These are phyloP conservation scores for Catharus minimus DNA, from an alignment of 2,113 vertebrate genomes.

Conservation along the genomic window DNA sequence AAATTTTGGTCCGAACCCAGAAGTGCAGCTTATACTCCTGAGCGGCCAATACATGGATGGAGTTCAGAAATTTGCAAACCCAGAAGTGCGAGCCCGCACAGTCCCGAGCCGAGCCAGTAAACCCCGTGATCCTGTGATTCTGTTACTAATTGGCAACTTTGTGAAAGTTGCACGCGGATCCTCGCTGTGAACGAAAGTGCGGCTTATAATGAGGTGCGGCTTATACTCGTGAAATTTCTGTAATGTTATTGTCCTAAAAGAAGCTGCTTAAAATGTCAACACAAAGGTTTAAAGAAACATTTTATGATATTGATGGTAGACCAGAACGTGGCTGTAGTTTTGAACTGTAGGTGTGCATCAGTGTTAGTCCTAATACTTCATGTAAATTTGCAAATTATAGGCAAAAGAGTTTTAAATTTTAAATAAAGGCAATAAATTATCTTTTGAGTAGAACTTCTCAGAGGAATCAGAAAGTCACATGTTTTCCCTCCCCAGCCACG, in stretches of 20 bases:
- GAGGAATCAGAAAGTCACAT: background rate
- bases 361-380: background rate
- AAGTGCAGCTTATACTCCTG: too few species aligned
- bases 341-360: background rate
- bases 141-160: too few species aligned
- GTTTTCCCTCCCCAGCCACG: background rate
- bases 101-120: too few species aligned
- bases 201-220: too few species aligned
- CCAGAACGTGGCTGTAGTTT: background rate
- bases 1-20: too few species aligned
- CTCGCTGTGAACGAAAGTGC: too few species aligned
- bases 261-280: background rate
- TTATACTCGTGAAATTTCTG: too few species aligned
- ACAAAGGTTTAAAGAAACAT: background rate
- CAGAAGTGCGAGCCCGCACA: too few species aligned
- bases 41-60: too few species aligned
- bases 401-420: background rate
- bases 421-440: background rate
- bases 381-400: background rate
- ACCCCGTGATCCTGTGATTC: too few species aligned
- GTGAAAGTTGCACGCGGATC: too few species aligned
- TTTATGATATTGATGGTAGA: background rate
- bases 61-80: too few species aligned
- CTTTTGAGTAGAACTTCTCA: background rate
- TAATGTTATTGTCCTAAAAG: background rate